Evolutionary conservation across 2,113 vertebrate genomes (phyloP).

Genomic region (Centrocercus urophasianus): DNA sequence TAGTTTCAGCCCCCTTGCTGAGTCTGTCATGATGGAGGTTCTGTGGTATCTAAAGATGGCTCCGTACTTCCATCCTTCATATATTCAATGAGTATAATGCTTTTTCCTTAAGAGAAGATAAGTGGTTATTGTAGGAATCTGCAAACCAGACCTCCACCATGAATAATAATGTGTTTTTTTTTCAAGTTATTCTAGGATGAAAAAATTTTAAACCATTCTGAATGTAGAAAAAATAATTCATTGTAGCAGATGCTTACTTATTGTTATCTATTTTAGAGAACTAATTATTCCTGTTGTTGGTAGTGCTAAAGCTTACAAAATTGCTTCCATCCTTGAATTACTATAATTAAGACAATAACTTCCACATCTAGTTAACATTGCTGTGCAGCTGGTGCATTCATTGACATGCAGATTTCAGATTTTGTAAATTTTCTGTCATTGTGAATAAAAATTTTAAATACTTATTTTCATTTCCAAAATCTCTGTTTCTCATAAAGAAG

Average conservation of each 20-base stretch:
- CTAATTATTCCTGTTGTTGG: slow-evolving; percentile 78
- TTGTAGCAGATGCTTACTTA: slow-evolving; percentile 72
- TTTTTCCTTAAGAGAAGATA: not conserved
- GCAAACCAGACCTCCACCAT: not conserved
- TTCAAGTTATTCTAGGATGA: slow-evolving; percentile 52
- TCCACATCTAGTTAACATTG: slow-evolving; percentile 72
- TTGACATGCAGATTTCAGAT: slow-evolving; percentile 76
- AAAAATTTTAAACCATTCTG: slow-evolving; percentile 64
- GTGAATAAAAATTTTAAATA: slow-evolving; percentile 73
- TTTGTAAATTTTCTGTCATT: slow-evolving; percentile 72
- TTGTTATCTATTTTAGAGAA: slow-evolving; percentile 73
- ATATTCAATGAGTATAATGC: not conserved
- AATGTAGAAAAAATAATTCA: slow-evolving; percentile 15
- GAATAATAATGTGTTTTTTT: not conserved
- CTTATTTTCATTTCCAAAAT: slow-evolving; percentile 74
- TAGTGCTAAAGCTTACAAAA: slow-evolving; percentile 67
- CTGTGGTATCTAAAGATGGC: not conserved
- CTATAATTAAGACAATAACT: slow-evolving; percentile 82
- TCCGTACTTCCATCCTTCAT: not conserved
- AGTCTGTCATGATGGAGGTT: not conserved
- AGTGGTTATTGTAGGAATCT: not conserved
- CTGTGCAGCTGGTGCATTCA: slow-evolving; percentile 78
- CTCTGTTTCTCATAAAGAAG: slow-evolving; percentile 63
- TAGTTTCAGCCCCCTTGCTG: not conserved
- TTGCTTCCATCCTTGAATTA: slow-evolving; percentile 80